Evolutionary conservation across 1,140 invertebrate species (phyloP).

Genomic region (Heliconius hermathena): DNA sequence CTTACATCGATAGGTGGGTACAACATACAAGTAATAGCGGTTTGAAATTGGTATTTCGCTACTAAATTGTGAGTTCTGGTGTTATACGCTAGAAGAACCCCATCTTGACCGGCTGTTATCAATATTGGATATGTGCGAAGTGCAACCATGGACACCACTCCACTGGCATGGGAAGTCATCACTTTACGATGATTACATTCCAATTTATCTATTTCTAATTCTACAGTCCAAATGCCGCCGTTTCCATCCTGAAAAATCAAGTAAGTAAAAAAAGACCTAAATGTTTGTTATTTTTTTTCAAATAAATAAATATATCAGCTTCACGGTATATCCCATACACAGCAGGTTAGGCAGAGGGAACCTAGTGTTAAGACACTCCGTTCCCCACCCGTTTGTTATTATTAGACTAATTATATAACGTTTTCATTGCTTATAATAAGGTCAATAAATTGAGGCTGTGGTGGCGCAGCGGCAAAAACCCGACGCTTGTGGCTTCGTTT

Average conservation of each 20-base stretch:
- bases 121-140: constrained; percentile 86
- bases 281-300: too few species aligned
- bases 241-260: constrained; percentile 85
- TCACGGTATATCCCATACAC: too few species aligned
- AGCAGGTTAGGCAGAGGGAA: too few species aligned
- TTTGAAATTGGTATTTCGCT: constrained; percentile 84
- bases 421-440: too few species aligned
- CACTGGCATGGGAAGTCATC: constrained; percentile 88
- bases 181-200: constrained; percentile 83
- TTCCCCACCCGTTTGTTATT: too few species aligned
- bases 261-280: too few species aligned
- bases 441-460: too few species aligned
- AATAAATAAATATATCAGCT: too few species aligned
- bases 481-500: too few species aligned
- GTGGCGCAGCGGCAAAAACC: too few species aligned
- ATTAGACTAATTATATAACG: too few species aligned
- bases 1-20: constrained; percentile 88
- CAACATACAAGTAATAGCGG: constrained; percentile 84
- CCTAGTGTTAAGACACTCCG: too few species aligned
- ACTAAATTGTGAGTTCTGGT: constrained; percentile 83
- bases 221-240: constrained; percentile 91
- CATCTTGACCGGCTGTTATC: constrained; percentile 86
- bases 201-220: constrained; percentile 85
- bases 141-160: constrained; percentile 85
- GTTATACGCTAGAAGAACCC: constrained; percentile 88